phyloP scores from a whole-genome alignment of 2,113 vertebrate genomes.

The Bungarus multicinctus region DNA sequence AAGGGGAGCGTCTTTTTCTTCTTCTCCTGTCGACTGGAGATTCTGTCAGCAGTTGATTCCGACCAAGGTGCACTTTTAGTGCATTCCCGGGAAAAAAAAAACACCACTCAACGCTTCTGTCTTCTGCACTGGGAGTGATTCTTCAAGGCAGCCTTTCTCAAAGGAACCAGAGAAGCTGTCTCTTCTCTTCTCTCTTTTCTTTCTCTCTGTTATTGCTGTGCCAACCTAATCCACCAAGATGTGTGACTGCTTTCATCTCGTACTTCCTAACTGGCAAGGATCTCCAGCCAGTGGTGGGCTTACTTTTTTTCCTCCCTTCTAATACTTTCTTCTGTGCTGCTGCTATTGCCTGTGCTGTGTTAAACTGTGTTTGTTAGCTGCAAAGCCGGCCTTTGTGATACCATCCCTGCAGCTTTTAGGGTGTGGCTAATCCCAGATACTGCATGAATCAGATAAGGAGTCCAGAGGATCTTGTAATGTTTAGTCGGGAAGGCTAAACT shows the following conservation, averaged over 20 bases:
- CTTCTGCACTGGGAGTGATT: slow-evolving; percentile 54
- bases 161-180: slow-evolving; percentile 54
- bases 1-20: slow-evolving; percentile 74
- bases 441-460: slow-evolving; percentile 66
- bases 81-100: slow-evolving; percentile 47
- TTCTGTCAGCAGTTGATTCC: slow-evolving; percentile 70
- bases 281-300: slow-evolving; percentile 92
- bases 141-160: slow-evolving; percentile 36
- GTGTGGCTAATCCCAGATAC: slow-evolving; percentile 68
- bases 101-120: slow-evolving; percentile 49
- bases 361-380: slow-evolving; percentile 53
- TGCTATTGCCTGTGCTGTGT: slow-evolving; percentile 42
- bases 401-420: slow-evolving; percentile 66
- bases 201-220: slow-evolving; percentile 47
- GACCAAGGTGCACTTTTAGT: slow-evolving; percentile 67
- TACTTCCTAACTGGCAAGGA: slow-evolving; percentile 96
- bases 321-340: slow-evolving; percentile 58
- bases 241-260: slow-evolving; percentile 99
- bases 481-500: slow-evolving; percentile 48
- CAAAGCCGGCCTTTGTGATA: slow-evolving; percentile 12
- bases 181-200: slow-evolving; percentile 30
- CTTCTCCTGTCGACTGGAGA: slow-evolving; percentile 70
- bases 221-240: slow-evolving; percentile 75
- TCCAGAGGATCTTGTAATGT: slow-evolving; percentile 40
- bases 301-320: slow-evolving; percentile 59